phyloP scores from a whole-genome alignment of 2,113 vertebrate species.

The Hiodon alosoides region DNA sequence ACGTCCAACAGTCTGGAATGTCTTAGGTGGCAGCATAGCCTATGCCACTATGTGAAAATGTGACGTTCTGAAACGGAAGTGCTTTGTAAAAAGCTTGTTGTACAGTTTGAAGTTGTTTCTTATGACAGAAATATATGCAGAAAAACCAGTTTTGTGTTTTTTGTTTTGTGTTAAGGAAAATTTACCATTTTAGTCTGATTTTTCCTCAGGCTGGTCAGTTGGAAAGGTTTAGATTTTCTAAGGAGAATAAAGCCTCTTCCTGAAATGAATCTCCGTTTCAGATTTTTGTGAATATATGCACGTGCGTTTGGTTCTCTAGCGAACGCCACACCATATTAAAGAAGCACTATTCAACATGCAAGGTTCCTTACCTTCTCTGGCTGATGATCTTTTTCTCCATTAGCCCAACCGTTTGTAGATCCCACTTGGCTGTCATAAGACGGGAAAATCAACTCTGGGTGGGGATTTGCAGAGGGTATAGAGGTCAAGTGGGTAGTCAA shows the following conservation, averaged over 20 bases:
- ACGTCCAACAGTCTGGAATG: neutral
- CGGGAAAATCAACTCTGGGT: too few relatives aligned
- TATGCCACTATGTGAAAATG: constrained; percentile 14
- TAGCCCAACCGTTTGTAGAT: too few relatives aligned
- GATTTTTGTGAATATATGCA: neutral
- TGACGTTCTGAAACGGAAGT: constrained; percentile 46
- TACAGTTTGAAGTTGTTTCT: constrained; percentile 64
- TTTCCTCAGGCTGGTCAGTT: constrained; percentile 45
- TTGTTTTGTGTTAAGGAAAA: constrained; percentile 45
- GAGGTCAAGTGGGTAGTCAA: too few relatives aligned
- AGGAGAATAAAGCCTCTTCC: constrained; percentile 57
- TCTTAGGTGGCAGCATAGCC: neutral
- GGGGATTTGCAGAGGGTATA: too few relatives aligned
- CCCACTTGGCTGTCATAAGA: too few relatives aligned
- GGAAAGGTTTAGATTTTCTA: constrained; percentile 40
- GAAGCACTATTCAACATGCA: neutral
- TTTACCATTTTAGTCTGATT: constrained; percentile 40
- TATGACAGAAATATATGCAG: constrained; percentile 68
- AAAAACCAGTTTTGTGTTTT: constrained; percentile 52
- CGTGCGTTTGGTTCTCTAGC: neutral
- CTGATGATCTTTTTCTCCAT: too few relatives aligned
- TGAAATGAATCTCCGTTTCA: constrained; percentile 7
- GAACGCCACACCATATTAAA: neutral
- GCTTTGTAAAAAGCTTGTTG: constrained; percentile 78
- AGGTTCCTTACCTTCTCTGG: too few relatives aligned